Base-by-base conservation (phyloP, 2,888 invertebrate species). In the Leptinotarsa peninsularis region DNA sequence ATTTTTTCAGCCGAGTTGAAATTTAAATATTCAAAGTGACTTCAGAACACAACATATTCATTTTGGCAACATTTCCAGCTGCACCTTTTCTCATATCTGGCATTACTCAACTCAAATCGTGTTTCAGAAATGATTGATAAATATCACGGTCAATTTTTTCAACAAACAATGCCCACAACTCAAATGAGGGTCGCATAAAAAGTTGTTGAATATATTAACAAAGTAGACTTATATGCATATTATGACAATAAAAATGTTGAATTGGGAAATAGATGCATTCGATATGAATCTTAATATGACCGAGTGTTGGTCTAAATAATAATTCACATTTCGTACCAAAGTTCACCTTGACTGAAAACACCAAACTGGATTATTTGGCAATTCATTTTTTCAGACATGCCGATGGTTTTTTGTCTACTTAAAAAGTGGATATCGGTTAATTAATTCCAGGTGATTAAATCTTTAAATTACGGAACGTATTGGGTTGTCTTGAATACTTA, bases 271-370 rank as follows among this genome's bases (percentile, higher is more conserved):
- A 60, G 68, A 60, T 68, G 50, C 72, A 72, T n/a, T n/a, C 54
- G 72, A 72, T 72, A 66, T 33, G 63, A 63, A 73, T 73, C 73
- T 68, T 54, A 68, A 69, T 52, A 52, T 27, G 60, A 73, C 58
- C 58, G 63, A 63, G 33, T 23, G 17, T 63, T 33, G 18, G 13
- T 63, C 15, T 33, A 63, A 63, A 63, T 43, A n/a, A 63, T 43
- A 33, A 63, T 43, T 63, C 58, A 3, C 7, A 17, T n/a, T 52
- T 18, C 58, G 21, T 58, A 58, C 18, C 63, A 63, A 33, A 33
- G 27, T 63, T 63, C 63, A 43, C 63, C 63, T 63, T 63, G 63
- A 33, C n/a, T 15, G n/a, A 43, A 63, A 63, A 33, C n/a, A 63
- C 60, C 63, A 63, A 43, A 33, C 43, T 43, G 43, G 43, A 63